Conservation (phyloP, 2,113 vertebrate genomes). For the Xyliphius kryptos region DNA sequence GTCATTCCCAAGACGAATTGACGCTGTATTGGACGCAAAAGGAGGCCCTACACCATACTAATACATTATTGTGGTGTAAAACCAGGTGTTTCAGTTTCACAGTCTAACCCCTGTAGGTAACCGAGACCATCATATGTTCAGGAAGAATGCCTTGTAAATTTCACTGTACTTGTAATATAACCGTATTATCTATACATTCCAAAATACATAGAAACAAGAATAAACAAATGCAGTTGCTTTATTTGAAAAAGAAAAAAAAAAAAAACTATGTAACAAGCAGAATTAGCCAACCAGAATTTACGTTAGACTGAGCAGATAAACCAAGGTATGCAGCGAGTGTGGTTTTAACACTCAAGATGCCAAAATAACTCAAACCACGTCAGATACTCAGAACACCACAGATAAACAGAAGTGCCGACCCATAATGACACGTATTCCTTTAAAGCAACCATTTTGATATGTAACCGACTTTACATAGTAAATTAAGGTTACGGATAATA, state of each 20-base stretch:
- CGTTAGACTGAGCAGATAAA: slow-evolving; percentile 14
- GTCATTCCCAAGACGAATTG: too few species aligned
- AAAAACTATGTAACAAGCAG: slow-evolving; percentile 29
- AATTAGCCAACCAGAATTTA: slow-evolving; percentile 6
- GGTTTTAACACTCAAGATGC: slow-evolving; percentile 24
- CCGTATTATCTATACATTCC: too few species aligned
- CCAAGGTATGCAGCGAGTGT: slow-evolving; percentile 11
- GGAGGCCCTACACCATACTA: too few species aligned
- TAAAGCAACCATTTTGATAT: slow-evolving; percentile 87
- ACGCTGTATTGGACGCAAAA: too few species aligned
- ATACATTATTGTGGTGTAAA: too few species aligned
- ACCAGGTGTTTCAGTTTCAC: too few species aligned
- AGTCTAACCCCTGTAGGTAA: too few species aligned
- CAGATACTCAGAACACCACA: slow-evolving; percentile 27
- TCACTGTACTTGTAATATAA: too few species aligned
- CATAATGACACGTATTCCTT: slow-evolving; percentile 27
- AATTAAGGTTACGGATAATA: slow-evolving; percentile 88
- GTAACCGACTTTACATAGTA: slow-evolving; percentile 92
- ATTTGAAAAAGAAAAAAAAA: too few species aligned
- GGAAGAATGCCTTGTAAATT: too few species aligned
- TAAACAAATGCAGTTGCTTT: slow-evolving; percentile 28
- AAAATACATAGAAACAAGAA: background rate
- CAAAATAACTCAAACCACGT: slow-evolving; percentile 6
- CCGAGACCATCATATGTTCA: too few species aligned
- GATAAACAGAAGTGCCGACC: slow-evolving; percentile 22